Conservation (phyloP, 2,113 vertebrate species). For the Semicossyphus pulcher region DNA sequence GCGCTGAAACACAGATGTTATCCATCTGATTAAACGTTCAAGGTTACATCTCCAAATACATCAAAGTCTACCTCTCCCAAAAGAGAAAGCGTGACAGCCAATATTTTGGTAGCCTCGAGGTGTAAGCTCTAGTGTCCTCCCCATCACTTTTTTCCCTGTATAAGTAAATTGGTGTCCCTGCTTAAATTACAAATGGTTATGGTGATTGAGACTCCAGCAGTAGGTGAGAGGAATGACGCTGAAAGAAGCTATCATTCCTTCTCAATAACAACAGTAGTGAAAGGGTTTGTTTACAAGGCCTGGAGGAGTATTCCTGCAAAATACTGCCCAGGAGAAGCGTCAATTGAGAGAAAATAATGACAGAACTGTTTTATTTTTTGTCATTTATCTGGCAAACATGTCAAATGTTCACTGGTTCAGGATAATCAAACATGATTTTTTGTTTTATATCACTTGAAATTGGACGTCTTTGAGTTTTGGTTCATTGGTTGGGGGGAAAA, state of each 20-base stretch:
- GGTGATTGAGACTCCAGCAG: slow-evolving; percentile 36
- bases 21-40: slow-evolving; percentile 79
- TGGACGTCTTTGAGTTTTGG: no score
- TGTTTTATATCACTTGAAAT: no score
- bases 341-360: background rate
- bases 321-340: background rate
- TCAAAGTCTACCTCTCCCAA: slow-evolving; percentile 69
- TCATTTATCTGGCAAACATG: no score
- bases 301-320: slow-evolving; percentile 3
- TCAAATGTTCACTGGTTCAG: no score
- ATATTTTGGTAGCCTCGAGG: slow-evolving; percentile 59
- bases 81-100: slow-evolving; percentile 60
- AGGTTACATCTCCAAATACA: slow-evolving; percentile 79
- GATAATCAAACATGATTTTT: no score
- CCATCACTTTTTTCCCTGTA: slow-evolving; percentile 18
- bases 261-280: background rate
- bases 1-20: slow-evolving; percentile 77
- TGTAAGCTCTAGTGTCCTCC: slow-evolving; percentile 47
- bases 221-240: slow-evolving; percentile 35
- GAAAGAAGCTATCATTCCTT: background rate
- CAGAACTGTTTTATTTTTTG: no score
- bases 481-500: no score
- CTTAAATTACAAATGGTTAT: slow-evolving; percentile 40
- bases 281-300: background rate
- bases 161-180: slow-evolving; percentile 39